Conservation (phyloP, 2,797 vertebrate genomes). For the Alcedo quadribrachys region DNA sequence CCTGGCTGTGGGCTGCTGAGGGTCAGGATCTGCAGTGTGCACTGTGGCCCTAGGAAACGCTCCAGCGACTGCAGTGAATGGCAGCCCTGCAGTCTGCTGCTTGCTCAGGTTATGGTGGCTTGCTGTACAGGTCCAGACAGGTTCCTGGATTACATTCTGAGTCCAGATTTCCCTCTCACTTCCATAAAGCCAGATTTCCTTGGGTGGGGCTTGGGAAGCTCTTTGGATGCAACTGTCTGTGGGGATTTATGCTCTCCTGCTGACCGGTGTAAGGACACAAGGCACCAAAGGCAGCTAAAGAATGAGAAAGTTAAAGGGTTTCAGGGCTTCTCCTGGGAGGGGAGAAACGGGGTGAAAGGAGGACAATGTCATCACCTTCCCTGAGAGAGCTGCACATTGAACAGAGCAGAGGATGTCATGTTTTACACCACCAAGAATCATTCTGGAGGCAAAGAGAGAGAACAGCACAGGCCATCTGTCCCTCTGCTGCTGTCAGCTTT, state of each 20-base stretch:
- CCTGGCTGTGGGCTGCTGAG: not conserved
- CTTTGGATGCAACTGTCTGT: not conserved
- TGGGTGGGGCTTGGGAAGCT: not conserved
- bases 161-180: not conserved
- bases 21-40: not conserved
- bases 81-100: not conserved
- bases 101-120: not conserved
- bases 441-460: not conserved
- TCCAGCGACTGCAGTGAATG: not conserved
- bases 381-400: not conserved
- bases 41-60: not conserved
- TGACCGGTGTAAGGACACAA: not conserved
- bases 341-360: not conserved
- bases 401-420: not conserved
- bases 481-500: conserved; percentile 14
- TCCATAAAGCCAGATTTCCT: not conserved
- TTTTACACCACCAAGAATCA: not conserved
- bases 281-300: not conserved
- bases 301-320: not conserved
- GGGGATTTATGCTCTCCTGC: not conserved
- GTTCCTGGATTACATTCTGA: not conserved
- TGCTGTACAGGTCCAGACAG: not conserved
- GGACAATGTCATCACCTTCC: not conserved
- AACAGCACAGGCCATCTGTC: not conserved
- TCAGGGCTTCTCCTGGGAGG: not conserved